Conservation (phyloP, 2,797 vertebrate genomes). For the Betta splendens region DNA sequence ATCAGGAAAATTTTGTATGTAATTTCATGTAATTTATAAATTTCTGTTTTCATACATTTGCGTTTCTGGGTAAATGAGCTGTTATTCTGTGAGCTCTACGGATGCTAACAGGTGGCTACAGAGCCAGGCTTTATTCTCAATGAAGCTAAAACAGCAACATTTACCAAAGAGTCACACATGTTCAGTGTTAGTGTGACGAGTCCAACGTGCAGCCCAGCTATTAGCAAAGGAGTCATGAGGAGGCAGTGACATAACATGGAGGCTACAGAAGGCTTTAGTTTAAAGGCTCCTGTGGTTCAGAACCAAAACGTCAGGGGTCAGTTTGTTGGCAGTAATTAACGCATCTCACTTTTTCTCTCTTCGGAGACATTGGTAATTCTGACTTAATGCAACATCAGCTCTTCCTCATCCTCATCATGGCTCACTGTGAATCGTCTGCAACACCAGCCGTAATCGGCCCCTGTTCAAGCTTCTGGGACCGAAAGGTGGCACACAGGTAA, state of each 20-base stretch:
- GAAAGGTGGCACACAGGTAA: constrained; percentile 36
- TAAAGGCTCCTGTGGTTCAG: constrained; percentile 12
- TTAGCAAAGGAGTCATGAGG: too few relatives aligned
- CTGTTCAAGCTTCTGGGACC: constrained; percentile 49
- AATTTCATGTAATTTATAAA: background rate
- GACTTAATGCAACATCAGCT: constrained; percentile 53
- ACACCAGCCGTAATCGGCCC: constrained; percentile 38
- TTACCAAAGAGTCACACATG: too few relatives aligned
- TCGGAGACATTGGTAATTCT: constrained; percentile 41
- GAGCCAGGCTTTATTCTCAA: background rate
- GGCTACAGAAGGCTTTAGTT: constrained; percentile 6
- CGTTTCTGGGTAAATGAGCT: background rate
- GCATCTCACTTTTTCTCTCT: constrained; percentile 13
- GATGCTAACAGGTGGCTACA: background rate
- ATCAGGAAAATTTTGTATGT: too few relatives aligned
- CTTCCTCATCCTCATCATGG: constrained; percentile 36
- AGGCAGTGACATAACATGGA: background rate
- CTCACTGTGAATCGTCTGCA: constrained; percentile 12
- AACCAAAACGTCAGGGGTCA: constrained; percentile 1
- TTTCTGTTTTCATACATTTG: background rate
- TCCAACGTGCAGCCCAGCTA: background rate
- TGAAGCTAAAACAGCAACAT: too few relatives aligned
- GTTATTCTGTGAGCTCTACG: background rate
- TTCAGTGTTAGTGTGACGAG: too few relatives aligned
- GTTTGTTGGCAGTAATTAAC: constrained; percentile 43